These are phyloP conservation scores for Tuberolachnus salignus DNA, from an alignment of 2,888 invertebrate species.

Conservation along the genomic window DNA sequence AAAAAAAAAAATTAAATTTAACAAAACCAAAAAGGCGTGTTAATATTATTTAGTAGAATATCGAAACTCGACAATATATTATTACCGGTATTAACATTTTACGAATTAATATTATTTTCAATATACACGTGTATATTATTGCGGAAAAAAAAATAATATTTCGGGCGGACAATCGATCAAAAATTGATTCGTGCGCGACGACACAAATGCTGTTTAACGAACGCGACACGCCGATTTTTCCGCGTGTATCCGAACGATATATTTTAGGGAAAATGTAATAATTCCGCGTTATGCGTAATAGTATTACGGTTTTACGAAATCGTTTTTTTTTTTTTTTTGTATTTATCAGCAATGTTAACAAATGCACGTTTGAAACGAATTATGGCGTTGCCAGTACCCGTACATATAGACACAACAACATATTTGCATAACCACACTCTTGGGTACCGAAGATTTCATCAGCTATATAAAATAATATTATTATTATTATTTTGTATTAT, in stretches of 20 bases:
- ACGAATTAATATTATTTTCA: no score
- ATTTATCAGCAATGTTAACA: background rate
- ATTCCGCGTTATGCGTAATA: no score
- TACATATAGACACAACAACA: background rate
- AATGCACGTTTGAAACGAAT: conserved; percentile 8
- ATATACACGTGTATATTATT: no score
- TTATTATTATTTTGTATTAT: conserved; percentile 8
- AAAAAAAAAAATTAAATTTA: no score
- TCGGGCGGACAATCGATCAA: background rate
- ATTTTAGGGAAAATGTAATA: background rate
- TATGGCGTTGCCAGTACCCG: background rate
- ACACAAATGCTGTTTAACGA: background rate
- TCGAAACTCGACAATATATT: no score
- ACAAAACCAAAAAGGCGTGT: no score
- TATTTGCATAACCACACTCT: conserved; percentile 29
- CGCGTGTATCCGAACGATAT: background rate
- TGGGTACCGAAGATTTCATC: conserved; percentile 46
- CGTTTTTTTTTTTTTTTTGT: no score
- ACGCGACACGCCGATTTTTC: background rate
- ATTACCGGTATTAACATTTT: no score
- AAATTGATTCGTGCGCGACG: conserved; percentile 3
- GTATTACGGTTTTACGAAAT: background rate
- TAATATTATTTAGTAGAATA: no score
- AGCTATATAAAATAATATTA: background rate
- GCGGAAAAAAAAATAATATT: background rate